Conservation (phyloP, 2,797 vertebrate species). For the Sebastiscus tertius region DNA sequence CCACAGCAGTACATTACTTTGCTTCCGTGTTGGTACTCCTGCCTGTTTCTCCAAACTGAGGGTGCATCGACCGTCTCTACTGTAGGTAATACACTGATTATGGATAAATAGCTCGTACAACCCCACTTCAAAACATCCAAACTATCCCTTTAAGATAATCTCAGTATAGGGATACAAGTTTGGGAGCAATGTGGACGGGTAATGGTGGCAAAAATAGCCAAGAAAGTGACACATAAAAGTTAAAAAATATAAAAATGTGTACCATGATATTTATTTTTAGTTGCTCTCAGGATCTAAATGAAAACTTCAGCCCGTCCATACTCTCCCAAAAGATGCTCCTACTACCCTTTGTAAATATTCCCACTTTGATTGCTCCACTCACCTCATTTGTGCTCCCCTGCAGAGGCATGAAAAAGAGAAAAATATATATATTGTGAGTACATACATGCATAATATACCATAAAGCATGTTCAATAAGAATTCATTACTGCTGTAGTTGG, state of each 20-base stretch:
- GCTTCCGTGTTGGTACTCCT: no score
- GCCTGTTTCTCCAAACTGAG: no score
- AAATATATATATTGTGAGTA: conserved; percentile 32
- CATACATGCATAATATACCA: neutral
- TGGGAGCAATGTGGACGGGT: neutral
- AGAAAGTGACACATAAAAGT: neutral
- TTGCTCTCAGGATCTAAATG: neutral
- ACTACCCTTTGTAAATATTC: neutral
- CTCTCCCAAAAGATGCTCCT: neutral
- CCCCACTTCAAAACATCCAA: neutral
- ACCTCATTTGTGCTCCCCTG: conserved; percentile 99
- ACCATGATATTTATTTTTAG: neutral
- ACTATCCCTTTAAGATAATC: neutral
- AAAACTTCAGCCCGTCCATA: accelerated
- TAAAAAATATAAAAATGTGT: neutral
- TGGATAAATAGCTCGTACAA: neutral
- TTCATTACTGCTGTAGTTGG: neutral
- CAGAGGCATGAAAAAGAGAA: conserved; percentile 71
- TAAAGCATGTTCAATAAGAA: neutral
- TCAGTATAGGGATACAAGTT: neutral
- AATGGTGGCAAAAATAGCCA: neutral
- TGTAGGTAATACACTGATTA: neutral
- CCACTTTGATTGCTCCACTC: conserved; percentile 62
- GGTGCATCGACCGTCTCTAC: neutral
- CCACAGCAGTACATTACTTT: no score